Base-by-base conservation (phyloP, 2,113 vertebrate species). In the Etheostoma spectabile region DNA sequence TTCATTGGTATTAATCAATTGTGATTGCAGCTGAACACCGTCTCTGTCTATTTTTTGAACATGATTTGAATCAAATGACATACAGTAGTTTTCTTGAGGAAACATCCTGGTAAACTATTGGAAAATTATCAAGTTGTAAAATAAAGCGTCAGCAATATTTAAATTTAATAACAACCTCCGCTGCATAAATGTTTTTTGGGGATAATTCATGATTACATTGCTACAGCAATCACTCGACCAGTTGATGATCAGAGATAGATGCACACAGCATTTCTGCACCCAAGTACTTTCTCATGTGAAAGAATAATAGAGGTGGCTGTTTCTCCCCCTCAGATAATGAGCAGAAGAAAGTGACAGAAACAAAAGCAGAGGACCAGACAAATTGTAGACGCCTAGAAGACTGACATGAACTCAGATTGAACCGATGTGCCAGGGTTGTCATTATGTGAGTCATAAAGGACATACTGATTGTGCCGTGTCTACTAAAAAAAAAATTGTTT, bases 401-500 rank as follows among this genome's bases (percentile, higher is more conserved):
- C 65, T 6, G 24, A 21, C 5, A 6, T 72, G 59, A 70, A 82
- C 75, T 85, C 1, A 8, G 22, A 61, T 4, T 85, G 72, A 77
- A 87, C 13, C 19, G 55, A 3, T 49, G 49, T 22, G 27, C 27
- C 11, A 48, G 30, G 19, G 67, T 63, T 35, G 74, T 69, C 66
- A 79, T n/a, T 13, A 6, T 52, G 21, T 79, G 82, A 65, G 51
- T 84, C 75, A 82, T 5, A 21, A 15, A 42, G 30, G n/a, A 63
- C 48, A 24, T 33, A 30, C 22, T 18, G 21, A 6, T 53, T 30
- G 18, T 2, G 8, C 51, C 6, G 2, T 21, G 21, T 74, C 77
- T 16, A 49, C 30, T 48, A 35, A 35, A 35, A 27, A 57, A 24
- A 27, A 27, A 16, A 10, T 2, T 0, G 10, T 33, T 14, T 45